Evolutionary conservation across 2,113 vertebrate species (phyloP).

Genomic region (Austrofundulus limnaeus): DNA sequence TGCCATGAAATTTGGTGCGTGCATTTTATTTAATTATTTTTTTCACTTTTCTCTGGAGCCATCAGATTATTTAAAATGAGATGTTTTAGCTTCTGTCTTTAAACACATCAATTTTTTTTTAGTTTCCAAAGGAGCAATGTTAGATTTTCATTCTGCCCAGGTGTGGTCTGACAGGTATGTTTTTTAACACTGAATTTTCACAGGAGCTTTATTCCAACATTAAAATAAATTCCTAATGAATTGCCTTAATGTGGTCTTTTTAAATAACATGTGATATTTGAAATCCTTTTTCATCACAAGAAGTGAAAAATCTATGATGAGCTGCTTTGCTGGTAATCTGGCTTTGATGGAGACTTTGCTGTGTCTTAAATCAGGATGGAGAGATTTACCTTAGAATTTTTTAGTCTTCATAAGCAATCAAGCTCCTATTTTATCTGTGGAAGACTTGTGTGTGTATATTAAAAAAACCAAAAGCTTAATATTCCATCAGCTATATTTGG

Average conservation of each 20-base stretch:
- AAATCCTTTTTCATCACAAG: constrained; percentile 44
- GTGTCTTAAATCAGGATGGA: constrained; percentile 25
- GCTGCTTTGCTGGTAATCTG: constrained; percentile 34
- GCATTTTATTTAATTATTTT: no score
- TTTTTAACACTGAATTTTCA: constrained; percentile 5
- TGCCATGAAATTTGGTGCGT: neutral
- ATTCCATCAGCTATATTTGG: constrained; percentile 5
- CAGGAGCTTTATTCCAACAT: constrained; percentile 19
- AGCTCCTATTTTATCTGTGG: neutral
- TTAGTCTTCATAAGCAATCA: neutral
- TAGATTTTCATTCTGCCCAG: neutral
- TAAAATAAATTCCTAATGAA: constrained; percentile 31
- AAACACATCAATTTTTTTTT: no score
- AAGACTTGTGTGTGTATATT: neutral
- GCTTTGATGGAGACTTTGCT: constrained; percentile 15
- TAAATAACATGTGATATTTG: constrained; percentile 39
- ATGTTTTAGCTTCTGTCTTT: no score
- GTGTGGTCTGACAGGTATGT: neutral
- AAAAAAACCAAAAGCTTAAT: neutral
- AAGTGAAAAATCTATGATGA: constrained; percentile 25
- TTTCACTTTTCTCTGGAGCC: no score
- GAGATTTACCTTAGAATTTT: constrained; percentile 9
- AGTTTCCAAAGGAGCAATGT: neutral
- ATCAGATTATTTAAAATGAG: no score
- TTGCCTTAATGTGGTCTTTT: constrained; percentile 22